Base-by-base conservation (phyloP, 2,797 vertebrate species). In the Centroberyx gerrardi region DNA sequence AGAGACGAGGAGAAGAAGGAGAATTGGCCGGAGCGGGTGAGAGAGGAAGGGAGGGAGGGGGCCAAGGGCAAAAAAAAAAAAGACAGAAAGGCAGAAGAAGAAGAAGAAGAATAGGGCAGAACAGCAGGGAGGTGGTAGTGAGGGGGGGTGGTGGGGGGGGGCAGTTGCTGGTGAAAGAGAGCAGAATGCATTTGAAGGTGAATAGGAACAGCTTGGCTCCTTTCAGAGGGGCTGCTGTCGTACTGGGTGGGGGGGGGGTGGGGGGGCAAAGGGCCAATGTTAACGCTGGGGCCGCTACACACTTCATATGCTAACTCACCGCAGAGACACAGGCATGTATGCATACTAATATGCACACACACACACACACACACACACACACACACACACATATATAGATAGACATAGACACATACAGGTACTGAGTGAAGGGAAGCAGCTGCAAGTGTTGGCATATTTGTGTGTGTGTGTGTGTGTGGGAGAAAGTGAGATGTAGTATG, bases 151-250 rank as follows among this genome's bases (percentile, higher is more conserved):
- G n/a, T n/a, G n/a, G 42, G 18, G 18, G 31, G 33, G 28, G 17
- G 28, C 33, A 17, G 53, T 27, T 13, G 46, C 56, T 62, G 38
- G 49, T 82, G 79, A 84, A 81, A 84, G 78, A 62, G 74, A 84
- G 52, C 61, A 75, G 81, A 79, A 83, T 87, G 73, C 60, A 89
- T 88, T 89, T 83, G 82, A 82, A 88, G 84, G 80, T 84, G 90
- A 92, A 92, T 84, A 60, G 84, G 65, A 87, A 81, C 88, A 85
- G 86, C 82, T 86, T 88, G 87, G 83, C 72, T 78, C 83, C 88
- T 74, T 90, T 91, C 77, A 85, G 42, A 68, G n/a, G 52, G 74
- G 68, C 74, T 80, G 67, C 78, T 78, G 78, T 77, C 74, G 60
- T 55, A 59, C 63, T 29, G 48, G 33, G 27, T 15, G 17, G 76